Evolutionary conservation across 2,113 vertebrate species (phyloP), one percentile per base, ranked within the genome.

Genomic region (Epinephelus lanceolatus): DNA sequence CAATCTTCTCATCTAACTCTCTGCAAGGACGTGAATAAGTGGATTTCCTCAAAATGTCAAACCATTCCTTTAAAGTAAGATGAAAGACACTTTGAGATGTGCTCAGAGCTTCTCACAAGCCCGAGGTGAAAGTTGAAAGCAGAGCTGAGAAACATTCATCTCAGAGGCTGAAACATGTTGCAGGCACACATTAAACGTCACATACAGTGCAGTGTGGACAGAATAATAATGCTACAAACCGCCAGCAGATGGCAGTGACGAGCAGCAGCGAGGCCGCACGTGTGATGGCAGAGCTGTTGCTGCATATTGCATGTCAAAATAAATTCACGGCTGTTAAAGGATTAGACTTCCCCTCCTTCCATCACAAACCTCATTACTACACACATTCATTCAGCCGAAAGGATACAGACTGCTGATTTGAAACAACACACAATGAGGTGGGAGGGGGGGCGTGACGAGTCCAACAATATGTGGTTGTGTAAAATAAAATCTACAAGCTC

Each of bases 191-290:
- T 53, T 25, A 56, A 59, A 76, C 1, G 23, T 78, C 19, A n/a
- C 52, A 71, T 25, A 19, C 27, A 45, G 69, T 18, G 5, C 51
- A 52, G 13, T 14, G 33, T 57, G 12, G 40, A 13, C 42, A 51
- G 59, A 65, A 6, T 17, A 68, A 6, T 17, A 40, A 8, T 0
- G 13, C 27, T n/a, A 1, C 18, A 37, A 53, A 33, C 4, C n/a
- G 10, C 90, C 93, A 90, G 88, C 84, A 94, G 92, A 78, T 92
- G 93, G 92, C 86, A 69, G 15, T 52, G 59, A 74, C 18, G 59
- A 37, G 60, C 63, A 82, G 77, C 65, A 73, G 56, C 2, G 6
- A 52, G 76, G 42, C 42, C 30, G 45, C 71, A 49, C 52, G 40
- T 71, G 80, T 66, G 78, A 74, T 1, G 51, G 74, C 66, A 33